phyloP scores from a whole-genome alignment of 2,797 vertebrate species.

The Enteromius radiatus region DNA sequence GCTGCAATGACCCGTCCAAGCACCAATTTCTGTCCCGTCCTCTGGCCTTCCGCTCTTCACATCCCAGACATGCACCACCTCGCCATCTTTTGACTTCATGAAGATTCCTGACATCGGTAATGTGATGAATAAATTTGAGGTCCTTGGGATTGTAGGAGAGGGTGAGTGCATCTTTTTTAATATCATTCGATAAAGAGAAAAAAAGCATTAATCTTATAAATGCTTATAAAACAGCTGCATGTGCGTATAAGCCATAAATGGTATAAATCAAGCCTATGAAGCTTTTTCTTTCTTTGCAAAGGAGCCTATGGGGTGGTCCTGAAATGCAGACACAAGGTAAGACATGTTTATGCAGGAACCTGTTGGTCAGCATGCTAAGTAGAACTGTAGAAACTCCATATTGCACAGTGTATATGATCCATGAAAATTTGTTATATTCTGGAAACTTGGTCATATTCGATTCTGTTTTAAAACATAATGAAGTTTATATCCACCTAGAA shows the following conservation, averaged over 20 bases:
- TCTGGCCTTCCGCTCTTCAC: constrained; percentile 48
- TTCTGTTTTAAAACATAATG: not conserved
- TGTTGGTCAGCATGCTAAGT: constrained; percentile 19
- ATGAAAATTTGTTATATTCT: not conserved
- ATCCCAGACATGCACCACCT: constrained; percentile 52
- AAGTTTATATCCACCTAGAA: not conserved
- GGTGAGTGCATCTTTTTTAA: constrained; percentile 80
- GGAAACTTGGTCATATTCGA: not conserved
- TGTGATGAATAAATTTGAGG: constrained; percentile 99
- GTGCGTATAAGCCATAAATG: not conserved
- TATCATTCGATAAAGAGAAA: not conserved
- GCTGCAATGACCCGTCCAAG: constrained; percentile 51
- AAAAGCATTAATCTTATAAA: too few species aligned
- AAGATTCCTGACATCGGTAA: constrained; percentile 96
- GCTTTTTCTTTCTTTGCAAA: constrained; percentile 48
- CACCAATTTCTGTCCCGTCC: constrained; percentile 32
- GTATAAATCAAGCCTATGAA: not conserved
- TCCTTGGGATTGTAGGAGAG: constrained; percentile 99
- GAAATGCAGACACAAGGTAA: constrained; percentile 86
- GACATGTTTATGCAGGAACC: constrained; percentile 39
- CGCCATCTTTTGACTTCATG: constrained; percentile 89
- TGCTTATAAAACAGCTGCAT: not conserved
- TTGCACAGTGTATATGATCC: not conserved
- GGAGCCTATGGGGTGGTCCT: constrained; percentile 85
- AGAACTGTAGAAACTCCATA: not conserved